Evolutionary conservation across 2,888 invertebrate genomes (phyloP).

Genomic region (Encarsia formosa): DNA sequence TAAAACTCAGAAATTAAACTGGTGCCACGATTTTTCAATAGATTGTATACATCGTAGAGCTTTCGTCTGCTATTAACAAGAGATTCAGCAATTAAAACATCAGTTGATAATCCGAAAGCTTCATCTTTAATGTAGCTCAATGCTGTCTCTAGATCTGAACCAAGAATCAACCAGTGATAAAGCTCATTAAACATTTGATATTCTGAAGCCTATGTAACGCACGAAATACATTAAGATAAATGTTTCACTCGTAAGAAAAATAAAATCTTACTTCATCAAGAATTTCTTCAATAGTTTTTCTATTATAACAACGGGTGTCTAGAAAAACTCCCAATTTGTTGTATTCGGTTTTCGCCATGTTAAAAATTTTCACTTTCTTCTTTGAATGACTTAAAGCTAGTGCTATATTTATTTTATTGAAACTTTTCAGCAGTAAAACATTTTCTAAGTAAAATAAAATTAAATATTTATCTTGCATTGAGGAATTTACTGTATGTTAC

Average conservation of each 20-base stretch:
- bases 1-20: neutral
- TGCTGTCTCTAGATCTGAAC: constrained; percentile 1
- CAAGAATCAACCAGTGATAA: constrained; percentile 14
- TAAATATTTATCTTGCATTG: neutral
- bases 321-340: constrained; percentile 10
- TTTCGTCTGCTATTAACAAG: neutral
- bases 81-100: constrained; percentile 10
- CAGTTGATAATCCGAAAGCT: constrained; percentile 16
- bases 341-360: neutral
- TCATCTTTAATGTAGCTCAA: constrained; percentile 2
- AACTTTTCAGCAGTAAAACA: neutral
- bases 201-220: constrained; percentile 15
- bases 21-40: constrained; percentile 1
- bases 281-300: neutral
- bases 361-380: neutral
- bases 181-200: constrained; percentile 16
- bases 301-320: neutral
- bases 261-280: constrained; percentile 6
- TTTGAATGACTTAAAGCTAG: neutral
- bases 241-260: too few species aligned
- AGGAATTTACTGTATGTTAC: neutral
- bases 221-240: too few species aligned
- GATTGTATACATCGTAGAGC: constrained; percentile 11
- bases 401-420: neutral
- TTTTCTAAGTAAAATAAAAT: constrained; percentile 1